Evolutionary conservation across 2,888 invertebrate genomes (phyloP).

Genomic region (Pterobdella sp.): DNA sequence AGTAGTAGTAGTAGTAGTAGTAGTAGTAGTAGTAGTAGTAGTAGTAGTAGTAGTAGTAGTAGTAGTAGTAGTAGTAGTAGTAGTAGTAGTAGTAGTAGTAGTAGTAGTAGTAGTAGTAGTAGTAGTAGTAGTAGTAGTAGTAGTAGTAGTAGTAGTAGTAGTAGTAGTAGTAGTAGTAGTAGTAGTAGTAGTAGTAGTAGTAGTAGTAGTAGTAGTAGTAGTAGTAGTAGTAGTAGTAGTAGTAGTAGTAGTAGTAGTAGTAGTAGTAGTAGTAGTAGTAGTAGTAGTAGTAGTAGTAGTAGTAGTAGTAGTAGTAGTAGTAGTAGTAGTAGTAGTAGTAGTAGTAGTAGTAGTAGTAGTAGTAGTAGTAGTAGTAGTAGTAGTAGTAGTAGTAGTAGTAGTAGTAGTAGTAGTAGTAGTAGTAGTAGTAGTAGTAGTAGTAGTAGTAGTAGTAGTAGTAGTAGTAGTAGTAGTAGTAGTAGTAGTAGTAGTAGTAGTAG

Average conservation of each 20-base stretch:
- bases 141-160: conserved; percentile 31
- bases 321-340: conserved; percentile 29
- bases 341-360: conserved; percentile 27
- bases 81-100: conserved; percentile 2
- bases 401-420: conserved; percentile 31
- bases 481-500: conserved; percentile 28
- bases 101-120: conserved; percentile 22
- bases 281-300: conserved; percentile 24
- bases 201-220: conserved; percentile 25
- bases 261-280: conserved; percentile 31
- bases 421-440: conserved; percentile 31
- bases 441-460: conserved; percentile 26
- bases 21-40: conserved; percentile 15
- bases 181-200: conserved; percentile 28
- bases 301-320: conserved; percentile 27
- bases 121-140: conserved; percentile 31
- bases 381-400: conserved; percentile 31
- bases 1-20: conserved; percentile 13
- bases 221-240: conserved; percentile 28
- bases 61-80: conserved; percentile 26
- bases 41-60: conserved; percentile 21
- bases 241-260: conserved; percentile 29
- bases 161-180: conserved; percentile 24
- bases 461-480: conserved; percentile 26
- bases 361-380: conserved; percentile 31